These are phyloP conservation scores for Ariopsis seemanni DNA, from an alignment of 2,113 vertebrate species.

Conservation along the genomic window DNA sequence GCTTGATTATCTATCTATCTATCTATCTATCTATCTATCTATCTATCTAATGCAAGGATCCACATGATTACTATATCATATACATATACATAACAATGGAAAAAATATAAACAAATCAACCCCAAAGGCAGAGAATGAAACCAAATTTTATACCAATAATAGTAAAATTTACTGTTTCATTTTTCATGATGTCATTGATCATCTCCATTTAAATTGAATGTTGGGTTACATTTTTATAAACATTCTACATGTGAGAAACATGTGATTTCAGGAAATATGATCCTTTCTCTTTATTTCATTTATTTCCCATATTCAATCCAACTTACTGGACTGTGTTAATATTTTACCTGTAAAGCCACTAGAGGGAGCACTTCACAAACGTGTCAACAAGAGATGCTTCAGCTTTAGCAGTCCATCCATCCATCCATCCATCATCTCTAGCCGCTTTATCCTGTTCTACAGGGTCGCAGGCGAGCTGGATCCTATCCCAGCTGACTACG, in stretches of 20 bases:
- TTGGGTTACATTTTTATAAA: background rate
- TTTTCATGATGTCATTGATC: background rate
- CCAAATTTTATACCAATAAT: background rate
- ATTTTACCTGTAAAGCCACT: background rate
- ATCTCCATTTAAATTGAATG: background rate
- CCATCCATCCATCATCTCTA: too few species aligned
- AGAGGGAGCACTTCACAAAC: background rate
- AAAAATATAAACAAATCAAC: background rate
- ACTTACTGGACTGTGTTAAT: background rate
- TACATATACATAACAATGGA: background rate
- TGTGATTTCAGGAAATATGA: background rate
- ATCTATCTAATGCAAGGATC: background rate
- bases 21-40: background rate
- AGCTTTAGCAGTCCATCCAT: too few species aligned
- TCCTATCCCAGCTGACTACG: too few species aligned
- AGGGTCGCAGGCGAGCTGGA: too few species aligned
- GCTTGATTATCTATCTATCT: too few species aligned
- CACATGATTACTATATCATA: background rate
- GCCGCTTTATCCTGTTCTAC: too few species aligned
- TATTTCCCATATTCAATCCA: too few species aligned
- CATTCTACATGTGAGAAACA: too few species aligned
- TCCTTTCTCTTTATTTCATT: background rate
- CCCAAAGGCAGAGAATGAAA: background rate
- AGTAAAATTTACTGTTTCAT: background rate
- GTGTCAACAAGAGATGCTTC: background rate